These are phyloP conservation scores for Pogonomyrmex californicus DNA, from an alignment of 1,140 invertebrate species.

Conservation along the genomic window DNA sequence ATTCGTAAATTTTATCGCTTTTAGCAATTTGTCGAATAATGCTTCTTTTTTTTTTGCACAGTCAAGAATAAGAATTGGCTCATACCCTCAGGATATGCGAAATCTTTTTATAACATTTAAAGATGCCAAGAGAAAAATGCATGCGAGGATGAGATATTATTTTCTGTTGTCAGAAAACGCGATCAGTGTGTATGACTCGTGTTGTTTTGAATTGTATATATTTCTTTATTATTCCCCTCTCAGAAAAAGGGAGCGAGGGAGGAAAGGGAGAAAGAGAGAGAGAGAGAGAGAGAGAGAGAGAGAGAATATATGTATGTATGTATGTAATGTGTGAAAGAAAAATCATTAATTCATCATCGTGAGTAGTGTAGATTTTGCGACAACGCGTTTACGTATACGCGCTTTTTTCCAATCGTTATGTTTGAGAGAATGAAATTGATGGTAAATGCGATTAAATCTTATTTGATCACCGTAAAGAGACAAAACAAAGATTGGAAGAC, in stretches of 20 bases:
- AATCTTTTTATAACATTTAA: constrained; percentile 38
- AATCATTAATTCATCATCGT: constrained; percentile 17
- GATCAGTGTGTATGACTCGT: background rate
- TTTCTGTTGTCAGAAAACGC: constrained; percentile 4
- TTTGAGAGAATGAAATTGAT: constrained; percentile 71
- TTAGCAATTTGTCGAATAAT: constrained; percentile 60
- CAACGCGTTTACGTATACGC: constrained; percentile 24
- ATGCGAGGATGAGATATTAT: background rate
- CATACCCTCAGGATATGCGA: background rate
- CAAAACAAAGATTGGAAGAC: background rate
- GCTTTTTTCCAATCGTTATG: constrained; percentile 54
- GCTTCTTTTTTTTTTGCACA: constrained; percentile 33
- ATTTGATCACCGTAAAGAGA: constrained; percentile 55
- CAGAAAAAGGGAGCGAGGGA: no score
- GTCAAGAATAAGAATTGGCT: background rate
- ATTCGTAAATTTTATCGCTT: constrained; percentile 44
- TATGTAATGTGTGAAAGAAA: constrained; percentile 1
- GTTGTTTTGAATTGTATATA: constrained; percentile 31
- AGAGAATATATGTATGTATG: background rate
- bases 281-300: background rate
- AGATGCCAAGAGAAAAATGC: background rate
- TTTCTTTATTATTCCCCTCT: background rate
- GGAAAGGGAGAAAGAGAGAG: background rate
- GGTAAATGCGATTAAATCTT: constrained; percentile 29
- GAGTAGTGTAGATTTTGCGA: constrained; percentile 40